Evolutionary conservation across 2,797 vertebrate genomes (phyloP), one percentile per base, ranked within the genome.

Genomic region (Diplodus puntazzo): DNA sequence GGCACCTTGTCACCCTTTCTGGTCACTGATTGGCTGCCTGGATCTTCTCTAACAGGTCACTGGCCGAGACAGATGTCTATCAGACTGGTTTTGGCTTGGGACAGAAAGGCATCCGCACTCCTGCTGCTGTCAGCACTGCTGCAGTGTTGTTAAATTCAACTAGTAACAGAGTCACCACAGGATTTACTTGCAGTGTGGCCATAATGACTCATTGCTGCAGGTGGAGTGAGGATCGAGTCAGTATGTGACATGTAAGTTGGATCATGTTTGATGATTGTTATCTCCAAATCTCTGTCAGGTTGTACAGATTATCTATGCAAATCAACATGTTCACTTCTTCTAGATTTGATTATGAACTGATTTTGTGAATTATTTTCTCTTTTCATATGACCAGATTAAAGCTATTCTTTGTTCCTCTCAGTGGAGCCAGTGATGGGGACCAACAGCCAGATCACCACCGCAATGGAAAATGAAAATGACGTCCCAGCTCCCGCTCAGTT

Each of bases 31-130:
- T 84, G 79, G 89, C 73, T 89, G 30, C 1, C 17, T 4, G 3
- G 20, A 20, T 66, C 67, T 2, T 21, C 53, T 61, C 79, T 39
- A 10, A 20, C 4, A 61, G 64, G 4, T 65, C n/a, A 94, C 57
- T 95, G 93, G 94, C 18, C 14, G 16, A 72, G 2, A 20, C 12
- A 60, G 13, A 64, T 54, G 89, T 87, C 91, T 13, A 17, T 93
- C 87, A 85, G 0, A 58, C 30, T 61, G 65, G 52, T 67, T 85
- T 82, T 21, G 61, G n/a, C 45, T 64, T 54, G 13, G 54, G 80
- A 54, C 75, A 85, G 65, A 49, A 68, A 79, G 57, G 66, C 73
- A 75, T 84, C 77, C 20, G 60, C 55, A 52, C 23, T 77, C 30
- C 14, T 78, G 73, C 83, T 67, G 5, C 55, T 77, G 87, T 89